Percentiles rank a stretch among this genome's conserved stretches.
Conservation (phyloP, 2,888 invertebrate species). For the Platynereis dumerilii region DNA sequence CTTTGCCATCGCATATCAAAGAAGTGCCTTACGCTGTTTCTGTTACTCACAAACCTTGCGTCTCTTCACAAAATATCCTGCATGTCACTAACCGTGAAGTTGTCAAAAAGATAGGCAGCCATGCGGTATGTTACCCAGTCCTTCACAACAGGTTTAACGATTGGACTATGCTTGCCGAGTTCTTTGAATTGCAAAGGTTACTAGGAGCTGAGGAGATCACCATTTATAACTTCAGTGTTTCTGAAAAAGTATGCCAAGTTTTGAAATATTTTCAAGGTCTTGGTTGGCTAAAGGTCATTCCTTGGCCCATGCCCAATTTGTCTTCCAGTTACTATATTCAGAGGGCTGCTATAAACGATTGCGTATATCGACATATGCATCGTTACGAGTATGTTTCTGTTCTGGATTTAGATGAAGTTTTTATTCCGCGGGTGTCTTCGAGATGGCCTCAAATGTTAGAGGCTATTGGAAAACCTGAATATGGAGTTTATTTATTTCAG, state of each 20-base stretch:
- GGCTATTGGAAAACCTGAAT: conserved; percentile 20
- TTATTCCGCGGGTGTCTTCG: conserved; percentile 22
- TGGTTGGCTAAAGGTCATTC: conserved; percentile 15
- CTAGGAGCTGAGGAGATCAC: conserved; percentile 28
- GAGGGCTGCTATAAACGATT: conserved; percentile 34
- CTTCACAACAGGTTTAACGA: conserved; percentile 25
- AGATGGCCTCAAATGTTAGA: conserved; percentile 28
- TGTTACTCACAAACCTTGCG: conserved; percentile 22
- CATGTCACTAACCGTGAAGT: conserved; percentile 28
- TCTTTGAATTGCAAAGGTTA: conserved; percentile 32
- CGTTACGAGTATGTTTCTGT: conserved; percentile 28
- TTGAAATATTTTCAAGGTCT: conserved; percentile 20
- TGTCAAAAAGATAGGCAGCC: conserved; percentile 5
- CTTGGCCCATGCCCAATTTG: conserved; percentile 24
- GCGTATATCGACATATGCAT: conserved; percentile 31
- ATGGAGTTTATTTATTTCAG: conserved; percentile 34
- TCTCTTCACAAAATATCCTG: conserved; percentile 16
- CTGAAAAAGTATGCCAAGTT: conserved; percentile 2
- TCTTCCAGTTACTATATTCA: conserved; percentile 26
- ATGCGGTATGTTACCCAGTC: conserved; percentile 29
- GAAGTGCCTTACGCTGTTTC: conserved; percentile 28
- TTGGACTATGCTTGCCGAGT: conserved; percentile 30
- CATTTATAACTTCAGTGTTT: conserved; percentile 27
- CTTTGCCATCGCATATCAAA: conserved; percentile 8
- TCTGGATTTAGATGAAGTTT: conserved; percentile 33